Base-by-base conservation (phyloP, 2,797 vertebrate species). In the Notolabrus celidotus region DNA sequence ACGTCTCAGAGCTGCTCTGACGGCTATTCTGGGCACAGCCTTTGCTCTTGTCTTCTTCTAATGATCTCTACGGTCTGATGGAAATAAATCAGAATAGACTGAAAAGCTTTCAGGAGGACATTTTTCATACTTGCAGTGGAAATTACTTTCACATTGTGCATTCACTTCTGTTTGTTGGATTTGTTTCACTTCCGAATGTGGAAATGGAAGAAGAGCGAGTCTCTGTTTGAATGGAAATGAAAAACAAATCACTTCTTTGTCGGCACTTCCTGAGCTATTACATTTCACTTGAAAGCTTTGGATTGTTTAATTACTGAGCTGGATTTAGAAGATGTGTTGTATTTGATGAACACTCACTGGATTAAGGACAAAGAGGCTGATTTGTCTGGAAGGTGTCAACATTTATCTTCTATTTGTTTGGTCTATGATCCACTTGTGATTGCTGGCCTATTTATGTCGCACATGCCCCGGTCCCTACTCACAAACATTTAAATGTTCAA, bases 81-180 rank as follows among this genome's bases (percentile, higher is more conserved):
- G 73, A 61, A 63, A 52, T 31, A 34, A 63, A 50, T 62, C 46
- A 57, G 67, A 57, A 84, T 69, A 67, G 46, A 57, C 31, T 17
- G 8, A 67, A 45, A 31, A 72, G 25, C 19, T 11, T 33, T 33
- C 6, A 10, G 63, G 38, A 36, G 31, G 5, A 8, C 17, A 50
- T 29, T 47, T 39, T 61, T 70, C 22, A 23, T 41, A 51, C 46
- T 77, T 49, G 22, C 29, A 0, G 12, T 58, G 60, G 29, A 85
- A 89, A 88, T 77, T 15, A 64, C 63, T 82, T 65, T 80, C 36
- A 51, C 47, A 64, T 42, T 53, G n/a, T 62, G 42, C 55, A 20
- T 86, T 77, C 50, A 67, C 50, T 56, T 67, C 33, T 81, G 67
- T 86, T 75, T 87, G 73, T 87, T 64, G 73, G 70, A 86, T 83